A percentile compares a stretch with the other conserved stretches of the same genome.
Conservation (phyloP, 1,140 invertebrate genomes). For the Idris sp. region DNA sequence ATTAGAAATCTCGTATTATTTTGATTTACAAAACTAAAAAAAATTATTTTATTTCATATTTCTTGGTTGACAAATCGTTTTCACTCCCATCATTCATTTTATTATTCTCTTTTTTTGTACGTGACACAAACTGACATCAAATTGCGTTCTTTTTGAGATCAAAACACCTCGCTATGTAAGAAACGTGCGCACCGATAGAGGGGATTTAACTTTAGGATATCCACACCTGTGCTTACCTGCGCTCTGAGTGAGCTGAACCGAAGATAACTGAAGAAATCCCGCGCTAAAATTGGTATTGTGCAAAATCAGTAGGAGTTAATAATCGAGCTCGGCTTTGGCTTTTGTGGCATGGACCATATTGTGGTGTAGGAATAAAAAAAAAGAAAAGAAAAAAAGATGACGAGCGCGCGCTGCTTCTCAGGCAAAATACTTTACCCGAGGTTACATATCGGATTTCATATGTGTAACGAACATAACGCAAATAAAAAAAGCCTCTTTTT, state of each 20-base stretch:
- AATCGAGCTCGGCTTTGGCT: conserved; percentile 72
- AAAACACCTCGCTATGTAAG: conserved; percentile 30
- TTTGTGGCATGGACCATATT: conserved; percentile 69
- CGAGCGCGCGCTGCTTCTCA: conserved; percentile 29
- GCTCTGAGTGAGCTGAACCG: conserved; percentile 69
- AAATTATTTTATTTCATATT: too few relatives aligned
- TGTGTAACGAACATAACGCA: conserved; percentile 47
- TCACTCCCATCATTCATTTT: too few relatives aligned
- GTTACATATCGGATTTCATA: conserved; percentile 53
- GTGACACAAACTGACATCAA: conserved; percentile 29
- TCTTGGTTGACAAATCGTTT: too few relatives aligned
- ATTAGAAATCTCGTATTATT: too few relatives aligned
- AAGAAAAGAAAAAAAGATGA: conserved; percentile 48
- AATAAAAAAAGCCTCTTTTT: conserved; percentile 22
- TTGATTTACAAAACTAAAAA: too few relatives aligned
- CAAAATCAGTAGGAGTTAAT: conserved; percentile 75
- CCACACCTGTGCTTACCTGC: conserved; percentile 77
- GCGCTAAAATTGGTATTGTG: conserved; percentile 69
- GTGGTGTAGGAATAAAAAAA: too few relatives aligned
- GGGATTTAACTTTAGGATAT: conserved; percentile 66
- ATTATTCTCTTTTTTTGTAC: too few relatives aligned
- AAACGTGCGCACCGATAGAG: conserved; percentile 14
- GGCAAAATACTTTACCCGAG: conserved; percentile 31
- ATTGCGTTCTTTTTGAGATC: conserved; percentile 30
- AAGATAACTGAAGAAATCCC: conserved; percentile 67